phyloP scores from a whole-genome alignment of 2,888 invertebrate species.

The Marronus borbonicus region DNA sequence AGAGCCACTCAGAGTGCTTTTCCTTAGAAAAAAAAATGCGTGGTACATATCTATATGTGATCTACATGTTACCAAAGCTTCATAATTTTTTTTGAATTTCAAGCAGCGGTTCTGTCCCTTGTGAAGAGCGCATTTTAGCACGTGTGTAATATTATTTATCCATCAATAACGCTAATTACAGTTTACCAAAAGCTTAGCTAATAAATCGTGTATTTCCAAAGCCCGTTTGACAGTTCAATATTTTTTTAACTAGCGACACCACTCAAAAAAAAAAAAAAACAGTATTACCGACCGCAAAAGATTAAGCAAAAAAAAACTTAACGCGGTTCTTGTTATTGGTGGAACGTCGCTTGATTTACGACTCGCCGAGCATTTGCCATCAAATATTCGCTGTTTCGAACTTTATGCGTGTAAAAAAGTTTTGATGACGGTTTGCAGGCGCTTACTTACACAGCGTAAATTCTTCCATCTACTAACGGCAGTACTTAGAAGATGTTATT shows the following conservation, averaged over 20 bases:
- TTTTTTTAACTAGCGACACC: neutral
- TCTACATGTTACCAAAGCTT: too few species aligned
- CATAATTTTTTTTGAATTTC: too few species aligned
- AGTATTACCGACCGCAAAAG: neutral
- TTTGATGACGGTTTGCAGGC: constrained; percentile 3
- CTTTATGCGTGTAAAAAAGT: constrained; percentile 14
- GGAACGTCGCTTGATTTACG: constrained; percentile 8
- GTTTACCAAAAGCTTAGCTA: neutral
- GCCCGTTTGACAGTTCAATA: neutral
- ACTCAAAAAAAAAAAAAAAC: neutral
- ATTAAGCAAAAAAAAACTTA: neutral
- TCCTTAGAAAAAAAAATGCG: too few species aligned
- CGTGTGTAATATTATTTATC: too few species aligned
- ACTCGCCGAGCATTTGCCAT: neutral
- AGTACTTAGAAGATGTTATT: constrained; percentile 7
- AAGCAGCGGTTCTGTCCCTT: too few species aligned
- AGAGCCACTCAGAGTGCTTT: too few species aligned
- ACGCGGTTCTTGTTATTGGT: neutral
- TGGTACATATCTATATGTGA: too few species aligned
- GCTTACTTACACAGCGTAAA: constrained; percentile 6
- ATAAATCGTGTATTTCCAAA: constrained; percentile 1
- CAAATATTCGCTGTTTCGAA: constrained; percentile 20
- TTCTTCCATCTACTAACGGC: neutral
- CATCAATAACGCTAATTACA: too few species aligned
- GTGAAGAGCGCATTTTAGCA: too few species aligned